Evolutionary conservation across 2,888 invertebrate genomes (phyloP).

Genomic region (Bugulina stolonifera): DNA sequence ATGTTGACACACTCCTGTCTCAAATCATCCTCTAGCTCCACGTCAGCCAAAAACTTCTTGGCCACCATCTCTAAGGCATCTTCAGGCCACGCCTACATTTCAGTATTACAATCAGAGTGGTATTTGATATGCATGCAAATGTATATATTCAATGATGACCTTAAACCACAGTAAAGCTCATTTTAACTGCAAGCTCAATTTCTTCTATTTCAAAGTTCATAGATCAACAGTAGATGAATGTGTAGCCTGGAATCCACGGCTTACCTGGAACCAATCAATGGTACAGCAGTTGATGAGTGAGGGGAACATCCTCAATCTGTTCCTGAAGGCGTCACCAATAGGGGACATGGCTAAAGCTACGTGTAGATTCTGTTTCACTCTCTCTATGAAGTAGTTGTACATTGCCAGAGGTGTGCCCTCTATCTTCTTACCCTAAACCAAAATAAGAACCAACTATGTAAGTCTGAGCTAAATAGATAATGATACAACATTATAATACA

Average conservation of each 20-base stretch:
- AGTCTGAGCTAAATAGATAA: no score
- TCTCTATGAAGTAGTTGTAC: slow-evolving; percentile 54
- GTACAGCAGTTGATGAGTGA: slow-evolving; percentile 55
- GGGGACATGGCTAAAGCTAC: slow-evolving; percentile 53
- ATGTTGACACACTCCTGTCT: slow-evolving; percentile 38
- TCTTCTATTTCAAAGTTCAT: no score
- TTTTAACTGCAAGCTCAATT: no score
- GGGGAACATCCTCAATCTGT: slow-evolving; percentile 53
- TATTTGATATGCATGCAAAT: no score
- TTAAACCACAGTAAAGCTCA: no score
- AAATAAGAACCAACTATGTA: no score
- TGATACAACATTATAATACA: no score
- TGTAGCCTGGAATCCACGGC: no score
- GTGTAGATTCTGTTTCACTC: slow-evolving; percentile 51
- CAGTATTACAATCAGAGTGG: no score
- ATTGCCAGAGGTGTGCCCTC: slow-evolving; percentile 53
- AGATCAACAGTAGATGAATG: no score
- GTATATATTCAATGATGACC: no score
- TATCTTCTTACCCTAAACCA: slow-evolving; percentile 36
- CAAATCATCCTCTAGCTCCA: slow-evolving; percentile 42
- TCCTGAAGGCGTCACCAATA: slow-evolving; percentile 54
- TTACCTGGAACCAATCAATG: slow-evolving; percentile 56
- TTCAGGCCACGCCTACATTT: slow-evolving; percentile 57
- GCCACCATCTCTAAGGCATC: slow-evolving; percentile 55
- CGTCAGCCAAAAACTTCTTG: slow-evolving; percentile 53